Evolutionary conservation across 2,113 vertebrate species (phyloP).

Genomic region (Heteronetta atricapilla): DNA sequence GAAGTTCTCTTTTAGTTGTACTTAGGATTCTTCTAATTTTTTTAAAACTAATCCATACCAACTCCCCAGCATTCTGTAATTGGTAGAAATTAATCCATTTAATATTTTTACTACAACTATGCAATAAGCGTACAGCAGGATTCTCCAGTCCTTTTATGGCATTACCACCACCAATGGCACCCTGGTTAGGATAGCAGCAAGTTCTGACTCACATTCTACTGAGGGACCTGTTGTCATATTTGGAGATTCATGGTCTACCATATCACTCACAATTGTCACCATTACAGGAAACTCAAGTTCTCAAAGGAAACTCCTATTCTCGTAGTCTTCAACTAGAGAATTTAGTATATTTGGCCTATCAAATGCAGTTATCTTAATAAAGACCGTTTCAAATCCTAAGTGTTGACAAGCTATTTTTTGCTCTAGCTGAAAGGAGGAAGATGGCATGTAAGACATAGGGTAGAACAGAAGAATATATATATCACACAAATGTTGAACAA

Average conservation of each 20-base stretch:
- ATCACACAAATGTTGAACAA: neutral
- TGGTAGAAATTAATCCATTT: neutral
- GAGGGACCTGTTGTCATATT: neutral
- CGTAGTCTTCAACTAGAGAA: neutral
- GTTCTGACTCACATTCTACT: neutral
- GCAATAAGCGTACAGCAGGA: neutral
- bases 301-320: neutral
- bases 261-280: neutral
- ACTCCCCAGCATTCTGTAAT: neutral
- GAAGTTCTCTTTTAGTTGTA: neutral
- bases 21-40: neutral
- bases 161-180: neutral
- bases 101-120: neutral
- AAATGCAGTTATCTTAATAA: neutral
- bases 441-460: neutral
- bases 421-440: neutral
- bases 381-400: neutral
- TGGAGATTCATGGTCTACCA: neutral
- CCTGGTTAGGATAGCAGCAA: neutral
- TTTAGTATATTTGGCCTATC: neutral
- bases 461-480: neutral
- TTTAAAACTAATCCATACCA: neutral
- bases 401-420: neutral
- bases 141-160: neutral
- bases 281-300: neutral